These are phyloP conservation scores for Microctonus hyperodae DNA, from an alignment of 2,888 invertebrate species.

Conservation along the genomic window DNA sequence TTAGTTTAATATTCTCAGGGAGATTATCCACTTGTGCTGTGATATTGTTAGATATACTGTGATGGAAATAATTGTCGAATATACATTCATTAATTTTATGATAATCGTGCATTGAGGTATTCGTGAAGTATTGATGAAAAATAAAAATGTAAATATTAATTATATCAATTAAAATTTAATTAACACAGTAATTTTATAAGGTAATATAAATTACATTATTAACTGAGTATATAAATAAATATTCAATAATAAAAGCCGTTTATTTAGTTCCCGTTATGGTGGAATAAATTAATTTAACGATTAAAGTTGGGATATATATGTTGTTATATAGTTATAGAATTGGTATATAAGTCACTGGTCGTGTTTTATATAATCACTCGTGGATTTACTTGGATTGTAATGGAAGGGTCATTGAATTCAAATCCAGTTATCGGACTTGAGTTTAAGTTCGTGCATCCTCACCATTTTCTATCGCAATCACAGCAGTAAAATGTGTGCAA, in stretches of 20 bases:
- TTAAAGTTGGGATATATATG: neutral
- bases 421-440: slow-evolving; percentile 6
- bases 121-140: neutral
- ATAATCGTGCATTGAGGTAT: neutral
- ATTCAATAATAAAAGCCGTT: neutral
- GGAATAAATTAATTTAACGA: neutral
- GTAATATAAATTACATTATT: neutral
- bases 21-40: slow-evolving; percentile 3
- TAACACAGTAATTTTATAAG: neutral
- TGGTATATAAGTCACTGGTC: neutral
- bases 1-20: slow-evolving; percentile 1
- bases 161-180: neutral
- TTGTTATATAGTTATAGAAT: neutral
- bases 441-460: neutral
- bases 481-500: neutral
- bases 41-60: neutral
- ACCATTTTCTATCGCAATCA: neutral
- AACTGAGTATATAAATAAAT: too few species aligned
- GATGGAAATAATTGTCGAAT: neutral
- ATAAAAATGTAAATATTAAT: too few species aligned
- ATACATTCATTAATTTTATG: neutral
- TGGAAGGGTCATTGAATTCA: neutral
- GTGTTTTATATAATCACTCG: neutral
- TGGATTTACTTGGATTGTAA: neutral
- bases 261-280: neutral